A percentile compares a stretch with the other conserved stretches of the same genome.
phyloP scores from a whole-genome alignment of 2,113 vertebrate genomes.

The Sphaerodactylus townsendi region DNA sequence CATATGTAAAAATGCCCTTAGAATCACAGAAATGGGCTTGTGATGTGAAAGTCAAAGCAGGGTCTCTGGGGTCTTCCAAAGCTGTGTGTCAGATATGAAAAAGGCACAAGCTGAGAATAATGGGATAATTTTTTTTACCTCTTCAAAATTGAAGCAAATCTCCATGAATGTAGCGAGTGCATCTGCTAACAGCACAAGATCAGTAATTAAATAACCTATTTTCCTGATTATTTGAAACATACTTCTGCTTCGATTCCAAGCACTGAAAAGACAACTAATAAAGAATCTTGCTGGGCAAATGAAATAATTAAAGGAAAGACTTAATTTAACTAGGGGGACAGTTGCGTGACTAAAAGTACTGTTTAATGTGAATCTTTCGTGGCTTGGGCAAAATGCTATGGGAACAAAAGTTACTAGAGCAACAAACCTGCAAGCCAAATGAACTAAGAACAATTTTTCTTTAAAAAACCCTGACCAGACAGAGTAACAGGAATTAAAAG shows the following conservation, averaged over 20 bases:
- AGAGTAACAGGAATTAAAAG: conserved; percentile 42
- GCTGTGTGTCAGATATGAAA: too few species aligned
- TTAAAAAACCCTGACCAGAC: not conserved
- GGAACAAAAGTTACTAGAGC: not conserved
- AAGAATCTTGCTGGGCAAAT: not conserved
- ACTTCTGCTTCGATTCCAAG: not conserved
- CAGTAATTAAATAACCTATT: not conserved
- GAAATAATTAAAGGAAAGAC: not conserved
- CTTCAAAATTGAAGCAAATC: not conserved
- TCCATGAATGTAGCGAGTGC: not conserved
- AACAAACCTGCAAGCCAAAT: not conserved
- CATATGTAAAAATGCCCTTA: too few species aligned
- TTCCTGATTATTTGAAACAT: not conserved
- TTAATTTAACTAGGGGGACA: not conserved
- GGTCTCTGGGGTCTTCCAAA: not conserved
- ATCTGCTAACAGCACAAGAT: not conserved
- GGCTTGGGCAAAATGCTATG: not conserved
- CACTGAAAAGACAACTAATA: not conserved
- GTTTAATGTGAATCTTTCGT: not conserved
- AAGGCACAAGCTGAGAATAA: not conserved
- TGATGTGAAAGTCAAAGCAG: not conserved
- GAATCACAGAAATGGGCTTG: not conserved
- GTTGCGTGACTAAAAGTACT: not conserved
- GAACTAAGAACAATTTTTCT: not conserved
- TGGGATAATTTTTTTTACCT: not conserved